Percentiles rank a stretch among this genome's conserved stretches.
Conservation (phyloP, 2,888 invertebrate species). For the Miltochrista miniata region DNA sequence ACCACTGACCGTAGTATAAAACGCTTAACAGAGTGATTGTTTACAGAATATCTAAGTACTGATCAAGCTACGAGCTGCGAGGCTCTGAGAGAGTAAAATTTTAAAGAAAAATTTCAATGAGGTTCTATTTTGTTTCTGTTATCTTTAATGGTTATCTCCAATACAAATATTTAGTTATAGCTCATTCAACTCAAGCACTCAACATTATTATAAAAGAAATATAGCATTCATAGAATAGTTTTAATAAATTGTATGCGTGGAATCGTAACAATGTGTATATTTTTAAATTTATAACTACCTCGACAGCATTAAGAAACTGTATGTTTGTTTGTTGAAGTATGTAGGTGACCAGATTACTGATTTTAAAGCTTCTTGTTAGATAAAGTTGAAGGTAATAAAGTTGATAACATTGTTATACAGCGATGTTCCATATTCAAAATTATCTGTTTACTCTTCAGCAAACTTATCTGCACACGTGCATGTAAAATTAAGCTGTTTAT, state of each 20-base stretch:
- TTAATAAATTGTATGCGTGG: constrained; percentile 13
- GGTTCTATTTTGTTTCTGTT: constrained; percentile 32
- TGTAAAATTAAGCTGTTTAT: constrained; percentile 14
- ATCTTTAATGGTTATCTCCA: constrained; percentile 13
- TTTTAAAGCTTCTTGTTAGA: constrained; percentile 18
- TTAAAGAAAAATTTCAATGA: constrained; percentile 31
- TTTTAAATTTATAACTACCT: constrained; percentile 4
- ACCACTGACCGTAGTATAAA: too few relatives aligned
- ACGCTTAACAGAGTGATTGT: too few relatives aligned
- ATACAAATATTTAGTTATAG: constrained; percentile 24
- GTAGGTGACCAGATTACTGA: constrained; percentile 20
- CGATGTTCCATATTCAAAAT: constrained; percentile 53
- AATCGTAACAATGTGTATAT: constrained; percentile 13
- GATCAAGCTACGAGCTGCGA: too few relatives aligned
- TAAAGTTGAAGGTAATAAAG: constrained; percentile 29
- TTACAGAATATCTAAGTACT: too few relatives aligned
- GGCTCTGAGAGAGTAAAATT: background rate
- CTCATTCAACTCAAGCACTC: constrained; percentile 29
- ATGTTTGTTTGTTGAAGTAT: constrained; percentile 8
- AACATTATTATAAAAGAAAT: constrained; percentile 29
- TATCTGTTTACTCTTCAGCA: constrained; percentile 48
- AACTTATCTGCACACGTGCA: constrained; percentile 41
- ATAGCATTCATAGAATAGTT: constrained; percentile 26
- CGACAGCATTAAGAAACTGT: background rate
- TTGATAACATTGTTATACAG: constrained; percentile 38